Conservation (phyloP, 2,113 vertebrate species). For the Panthera uncia region DNA sequence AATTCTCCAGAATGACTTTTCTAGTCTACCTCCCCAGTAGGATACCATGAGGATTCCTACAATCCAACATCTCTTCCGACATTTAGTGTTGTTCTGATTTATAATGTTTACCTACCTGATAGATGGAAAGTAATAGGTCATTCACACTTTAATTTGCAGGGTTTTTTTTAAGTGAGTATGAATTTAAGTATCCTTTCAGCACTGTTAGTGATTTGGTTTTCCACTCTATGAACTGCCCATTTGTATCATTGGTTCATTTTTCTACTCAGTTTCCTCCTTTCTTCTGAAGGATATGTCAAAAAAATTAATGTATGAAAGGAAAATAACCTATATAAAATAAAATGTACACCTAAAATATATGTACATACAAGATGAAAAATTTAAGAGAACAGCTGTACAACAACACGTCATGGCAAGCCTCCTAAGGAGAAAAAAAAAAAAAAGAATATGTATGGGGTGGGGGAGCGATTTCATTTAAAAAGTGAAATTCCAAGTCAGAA, state of each 20-base stretch:
- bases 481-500: not conserved
- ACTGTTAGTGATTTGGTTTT: not conserved
- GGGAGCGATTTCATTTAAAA: not conserved
- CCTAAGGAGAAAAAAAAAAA: not conserved
- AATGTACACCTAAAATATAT: not conserved
- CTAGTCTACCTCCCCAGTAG: not conserved
- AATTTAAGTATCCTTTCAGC: not conserved
- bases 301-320: not conserved
- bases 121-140: not conserved
- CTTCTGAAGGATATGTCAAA: not conserved
- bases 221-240: not conserved
- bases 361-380: not conserved
- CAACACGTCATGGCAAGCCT: not conserved
- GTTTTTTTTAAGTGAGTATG: not conserved
- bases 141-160: not conserved
- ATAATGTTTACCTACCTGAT: not conserved
- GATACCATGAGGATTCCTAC: not conserved
- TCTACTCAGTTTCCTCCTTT: not conserved
- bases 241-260: not conserved
- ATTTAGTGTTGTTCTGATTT: not conserved
- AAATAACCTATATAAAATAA: not conserved
- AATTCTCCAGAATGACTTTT: not conserved
- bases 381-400: not conserved
- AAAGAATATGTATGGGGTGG: too few species aligned
- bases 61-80: not conserved